A percentile compares a stretch with the other conserved stretches of the same genome.
Conservation (phyloP, 2,797 vertebrate species). For the Lophotriccus pileatus region DNA sequence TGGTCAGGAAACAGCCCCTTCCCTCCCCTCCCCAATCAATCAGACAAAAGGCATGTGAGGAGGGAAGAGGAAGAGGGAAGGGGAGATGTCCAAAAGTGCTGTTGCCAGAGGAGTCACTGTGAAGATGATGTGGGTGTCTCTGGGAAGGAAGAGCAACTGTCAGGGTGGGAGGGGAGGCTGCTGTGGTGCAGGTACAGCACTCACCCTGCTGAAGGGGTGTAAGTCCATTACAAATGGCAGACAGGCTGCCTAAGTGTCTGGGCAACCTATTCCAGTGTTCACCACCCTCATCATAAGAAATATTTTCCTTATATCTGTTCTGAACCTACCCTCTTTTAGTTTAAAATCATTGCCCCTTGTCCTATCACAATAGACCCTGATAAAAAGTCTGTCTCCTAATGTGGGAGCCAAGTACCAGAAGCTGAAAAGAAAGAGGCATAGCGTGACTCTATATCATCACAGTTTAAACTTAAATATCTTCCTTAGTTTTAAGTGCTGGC, state of each 20-base stretch:
- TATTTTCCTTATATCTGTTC: background rate
- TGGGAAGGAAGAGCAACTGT: background rate
- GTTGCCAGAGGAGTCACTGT: background rate
- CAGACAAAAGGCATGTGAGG: background rate
- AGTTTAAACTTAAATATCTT: background rate
- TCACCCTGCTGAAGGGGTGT: background rate
- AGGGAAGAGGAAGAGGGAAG: background rate
- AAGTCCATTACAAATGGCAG: background rate
- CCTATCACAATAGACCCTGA: accelerated
- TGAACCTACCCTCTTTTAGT: background rate
- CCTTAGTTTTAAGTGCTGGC: background rate
- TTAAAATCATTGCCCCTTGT: background rate
- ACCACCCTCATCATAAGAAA: background rate
- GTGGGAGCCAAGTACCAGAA: background rate
- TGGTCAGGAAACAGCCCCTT: background rate
- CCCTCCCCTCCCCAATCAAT: background rate
- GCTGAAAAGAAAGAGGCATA: background rate
- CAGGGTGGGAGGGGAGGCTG: background rate
- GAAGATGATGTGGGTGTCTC: background rate
- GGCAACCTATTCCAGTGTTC: background rate
- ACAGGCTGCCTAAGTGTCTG: background rate
- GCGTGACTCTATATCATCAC: background rate
- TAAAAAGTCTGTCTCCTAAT: background rate
- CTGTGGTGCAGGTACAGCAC: background rate
- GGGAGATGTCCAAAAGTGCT: background rate